phyloP scores from a whole-genome alignment of 2,113 vertebrate species.

The Morone saxatilis region DNA sequence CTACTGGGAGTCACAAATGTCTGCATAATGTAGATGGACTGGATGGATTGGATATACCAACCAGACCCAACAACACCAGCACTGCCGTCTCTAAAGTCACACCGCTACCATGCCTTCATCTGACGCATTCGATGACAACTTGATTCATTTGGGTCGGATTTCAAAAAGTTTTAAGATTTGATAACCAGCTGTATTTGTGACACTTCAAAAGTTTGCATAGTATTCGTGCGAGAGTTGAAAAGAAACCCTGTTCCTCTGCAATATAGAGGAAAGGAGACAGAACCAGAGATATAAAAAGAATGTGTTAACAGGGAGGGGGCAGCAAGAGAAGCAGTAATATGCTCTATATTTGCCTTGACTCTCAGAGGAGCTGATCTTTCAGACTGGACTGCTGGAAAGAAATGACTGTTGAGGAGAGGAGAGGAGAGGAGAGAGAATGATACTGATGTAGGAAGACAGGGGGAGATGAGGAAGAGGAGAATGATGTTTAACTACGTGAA shows the following conservation, averaged over 20 bases:
- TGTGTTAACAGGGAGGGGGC: neutral
- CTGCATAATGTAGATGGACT: too few species aligned
- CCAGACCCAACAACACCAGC: too few species aligned
- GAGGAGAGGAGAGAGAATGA: neutral
- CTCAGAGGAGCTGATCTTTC: slow-evolving; percentile 25
- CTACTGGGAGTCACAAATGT: neutral
- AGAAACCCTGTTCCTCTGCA: neutral
- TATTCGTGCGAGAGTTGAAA: neutral
- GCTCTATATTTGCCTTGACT: neutral
- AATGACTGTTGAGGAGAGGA: neutral
- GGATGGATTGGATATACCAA: too few species aligned
- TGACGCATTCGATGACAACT: neutral
- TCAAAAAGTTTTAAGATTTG: neutral
- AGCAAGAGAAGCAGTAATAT: neutral
- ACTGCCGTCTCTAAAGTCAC: too few species aligned
- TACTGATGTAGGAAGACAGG: neutral
- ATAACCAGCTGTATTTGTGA: neutral
- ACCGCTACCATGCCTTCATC: neutral
- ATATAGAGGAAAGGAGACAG: neutral
- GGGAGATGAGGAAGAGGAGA: neutral
- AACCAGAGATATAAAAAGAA: neutral
- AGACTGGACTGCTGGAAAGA: slow-evolving; percentile 1
- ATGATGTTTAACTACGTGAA: slow-evolving; percentile 14
- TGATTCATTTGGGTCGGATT: neutral
- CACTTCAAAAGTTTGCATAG: neutral